These are phyloP conservation scores for Verasper variegatus DNA, from an alignment of 2,113 vertebrate species.

Conservation along the genomic window DNA sequence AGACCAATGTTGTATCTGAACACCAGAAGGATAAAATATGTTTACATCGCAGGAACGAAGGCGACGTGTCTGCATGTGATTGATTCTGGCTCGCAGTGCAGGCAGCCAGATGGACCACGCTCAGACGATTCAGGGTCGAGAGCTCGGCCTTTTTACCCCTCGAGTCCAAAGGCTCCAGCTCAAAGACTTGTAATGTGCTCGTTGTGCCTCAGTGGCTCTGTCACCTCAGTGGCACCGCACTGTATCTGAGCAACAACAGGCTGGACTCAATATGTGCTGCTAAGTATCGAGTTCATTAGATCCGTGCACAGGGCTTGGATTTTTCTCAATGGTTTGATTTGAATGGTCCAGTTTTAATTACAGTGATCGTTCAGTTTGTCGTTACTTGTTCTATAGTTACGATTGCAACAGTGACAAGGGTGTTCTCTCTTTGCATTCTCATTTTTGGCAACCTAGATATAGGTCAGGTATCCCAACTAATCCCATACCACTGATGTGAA, in stretches of 20 bases:
- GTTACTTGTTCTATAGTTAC: no score
- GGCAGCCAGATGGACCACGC: conserved; percentile 49
- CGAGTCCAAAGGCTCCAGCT: conserved; percentile 30
- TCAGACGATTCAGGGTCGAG: conserved; percentile 36
- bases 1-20: conserved; percentile 15
- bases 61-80: conserved; percentile 54
- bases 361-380: no score
- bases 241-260: conserved; percentile 8
- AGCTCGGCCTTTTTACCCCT: conserved; percentile 23
- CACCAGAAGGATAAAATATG: conserved; percentile 62
- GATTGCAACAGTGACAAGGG: no score
- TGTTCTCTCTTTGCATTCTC: no score
- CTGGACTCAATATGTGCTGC: not conserved
- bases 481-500: no score
- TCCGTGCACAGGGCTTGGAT: not conserved
- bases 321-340: no score
- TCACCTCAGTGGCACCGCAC: conserved; percentile 1
- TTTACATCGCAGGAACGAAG: conserved; percentile 66
- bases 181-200: conserved; percentile 43
- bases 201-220: conserved; percentile 19
- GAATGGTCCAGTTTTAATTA: no score
- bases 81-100: conserved; percentile 44
- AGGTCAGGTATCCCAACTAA: no score
- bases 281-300: not conserved
- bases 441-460: no score